Base-by-base conservation (phyloP, 1,140 invertebrate genomes). In the Papilio dardanus region DNA sequence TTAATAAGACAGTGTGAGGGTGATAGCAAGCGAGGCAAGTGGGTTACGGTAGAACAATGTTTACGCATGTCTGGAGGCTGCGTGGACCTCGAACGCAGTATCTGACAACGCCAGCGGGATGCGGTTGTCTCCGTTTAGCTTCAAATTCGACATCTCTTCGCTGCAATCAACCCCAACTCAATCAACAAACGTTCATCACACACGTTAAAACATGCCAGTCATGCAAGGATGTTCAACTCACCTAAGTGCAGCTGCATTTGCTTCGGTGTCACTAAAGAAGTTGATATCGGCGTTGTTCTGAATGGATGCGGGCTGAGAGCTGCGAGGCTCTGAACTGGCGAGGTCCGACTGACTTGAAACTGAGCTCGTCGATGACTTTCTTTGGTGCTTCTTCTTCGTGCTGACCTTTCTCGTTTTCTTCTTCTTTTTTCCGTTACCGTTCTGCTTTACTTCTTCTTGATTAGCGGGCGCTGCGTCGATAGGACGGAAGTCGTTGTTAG, bases 211-310 rank as follows among this genome's bases (percentile, higher is more conserved):
- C 37, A 46, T 66, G 19, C 28, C n/a, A 3, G 2, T 10, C 8
- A n/a, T 68, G 24, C 69, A 42, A 24, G 37, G 14, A n/a, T n/a
- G n/a, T n/a, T 37, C 16, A 54, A 84, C 94, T 94, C 88, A 96
- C 96, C 96, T 95, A 75, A 92, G 90, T 88, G 80, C 93, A 12
- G 86, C 86, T 24, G 95, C 95, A 19, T 96, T 96, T 30, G 97
- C 93, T 94, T 99, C 98, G 0, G 97, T 97, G 83, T 99, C 98
- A 88, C 98, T 99, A 88, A 98, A 98, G 89, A 98, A 98, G 87
- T 91, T 86, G 74, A 92, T 88, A 50, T 93, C 91, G 14, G 83
- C 80, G 21, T 83, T 77, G 62, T 86, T 89, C 14, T 84, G 84
- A 71, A 87, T 87, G 35, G 86, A 73, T 0, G 88, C 78, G 6